Evolutionary conservation across 2,113 vertebrate species (phyloP).

Genomic region (Corvus cornix): DNA sequence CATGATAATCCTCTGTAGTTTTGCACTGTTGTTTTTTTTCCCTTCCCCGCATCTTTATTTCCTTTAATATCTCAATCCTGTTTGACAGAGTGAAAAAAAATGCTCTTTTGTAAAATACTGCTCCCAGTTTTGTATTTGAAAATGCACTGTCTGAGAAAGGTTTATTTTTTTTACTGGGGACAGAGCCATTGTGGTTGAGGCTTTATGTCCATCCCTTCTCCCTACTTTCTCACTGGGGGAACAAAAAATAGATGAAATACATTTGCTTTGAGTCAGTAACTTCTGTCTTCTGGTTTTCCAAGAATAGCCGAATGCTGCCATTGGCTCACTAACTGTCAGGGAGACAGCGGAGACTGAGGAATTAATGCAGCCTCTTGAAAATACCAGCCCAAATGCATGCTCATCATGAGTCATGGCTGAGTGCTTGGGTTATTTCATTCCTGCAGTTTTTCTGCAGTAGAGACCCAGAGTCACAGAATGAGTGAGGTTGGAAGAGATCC

Average conservation of each 20-base stretch:
- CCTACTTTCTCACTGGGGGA: background rate
- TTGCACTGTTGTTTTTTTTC: background rate
- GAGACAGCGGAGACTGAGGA: constrained; percentile 10
- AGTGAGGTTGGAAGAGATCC: background rate
- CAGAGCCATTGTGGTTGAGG: background rate
- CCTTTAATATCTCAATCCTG: background rate
- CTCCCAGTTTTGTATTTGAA: background rate
- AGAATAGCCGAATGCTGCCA: constrained; percentile 45
- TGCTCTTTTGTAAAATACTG: background rate
- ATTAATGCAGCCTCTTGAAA: constrained; percentile 30
- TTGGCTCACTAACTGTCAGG: constrained; percentile 19
- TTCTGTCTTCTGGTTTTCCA: constrained; percentile 52
- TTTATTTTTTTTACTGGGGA: background rate
- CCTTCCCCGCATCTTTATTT: background rate
- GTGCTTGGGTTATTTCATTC: background rate
- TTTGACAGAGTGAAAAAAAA: background rate
- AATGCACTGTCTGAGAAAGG: background rate
- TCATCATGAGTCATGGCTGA: constrained; percentile 26
- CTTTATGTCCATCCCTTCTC: background rate
- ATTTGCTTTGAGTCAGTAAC: constrained; percentile 43
- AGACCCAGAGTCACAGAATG: background rate
- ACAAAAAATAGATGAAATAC: constrained; percentile 12
- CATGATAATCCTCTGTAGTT: background rate
- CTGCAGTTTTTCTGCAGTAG: background rate
- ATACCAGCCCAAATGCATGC: constrained; percentile 16